Conservation (phyloP, 2,113 vertebrate genomes). For the Labrus mixtus region DNA sequence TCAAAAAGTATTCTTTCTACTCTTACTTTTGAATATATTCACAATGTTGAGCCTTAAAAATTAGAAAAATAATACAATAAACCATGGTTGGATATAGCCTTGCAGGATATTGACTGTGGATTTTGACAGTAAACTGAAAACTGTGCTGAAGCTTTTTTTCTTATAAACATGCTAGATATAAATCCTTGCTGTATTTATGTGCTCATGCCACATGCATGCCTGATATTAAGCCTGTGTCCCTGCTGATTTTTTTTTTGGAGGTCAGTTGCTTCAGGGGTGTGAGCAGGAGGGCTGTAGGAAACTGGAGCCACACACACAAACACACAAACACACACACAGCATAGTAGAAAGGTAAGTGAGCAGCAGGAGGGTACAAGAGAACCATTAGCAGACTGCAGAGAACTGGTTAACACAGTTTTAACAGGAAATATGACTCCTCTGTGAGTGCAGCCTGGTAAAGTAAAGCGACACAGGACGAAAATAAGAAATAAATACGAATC, state of each 20-base stretch:
- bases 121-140: not conserved
- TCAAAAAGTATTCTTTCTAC: too few species aligned
- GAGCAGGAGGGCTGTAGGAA: constrained; percentile 51
- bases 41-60: too few species aligned
- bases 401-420: constrained; percentile 56
- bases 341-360: constrained; percentile 13
- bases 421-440: constrained; percentile 38
- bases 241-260: constrained; percentile 66
- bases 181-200: constrained; percentile 24
- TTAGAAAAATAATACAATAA: too few species aligned
- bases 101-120: too few species aligned
- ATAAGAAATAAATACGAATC: not conserved
- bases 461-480: constrained; percentile 1
- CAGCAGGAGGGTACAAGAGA: constrained; percentile 45
- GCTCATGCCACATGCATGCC: not conserved
- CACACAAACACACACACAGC: constrained; percentile 16
- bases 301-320: constrained; percentile 27
- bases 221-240: constrained; percentile 56
- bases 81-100: too few species aligned
- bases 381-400: constrained; percentile 62
- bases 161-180: constrained; percentile 15
- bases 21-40: too few species aligned
- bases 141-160: not conserved
- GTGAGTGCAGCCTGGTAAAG: not conserved
- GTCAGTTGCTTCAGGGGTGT: constrained; percentile 63